A percentile compares a stretch with the other conserved stretches of the same genome.
These are phyloP conservation scores for Diacarnus erythraeanus DNA, from an alignment of 37 sponge, comb jelly and placozoan species.

Conservation along the genomic window DNA sequence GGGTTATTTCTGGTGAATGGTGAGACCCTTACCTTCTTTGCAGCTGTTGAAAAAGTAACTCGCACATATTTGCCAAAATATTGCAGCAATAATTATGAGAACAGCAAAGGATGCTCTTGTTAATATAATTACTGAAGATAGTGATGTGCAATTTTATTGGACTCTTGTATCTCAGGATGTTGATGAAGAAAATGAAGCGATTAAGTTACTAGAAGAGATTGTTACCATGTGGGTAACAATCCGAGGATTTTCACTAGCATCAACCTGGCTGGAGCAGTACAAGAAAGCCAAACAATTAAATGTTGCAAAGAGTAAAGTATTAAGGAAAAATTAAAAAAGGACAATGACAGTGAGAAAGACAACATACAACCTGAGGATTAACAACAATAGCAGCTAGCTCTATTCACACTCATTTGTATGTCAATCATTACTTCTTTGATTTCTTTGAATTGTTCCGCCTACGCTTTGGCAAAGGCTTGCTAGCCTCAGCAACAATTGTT, in stretches of 20 bases:
- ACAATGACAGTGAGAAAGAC: no score
- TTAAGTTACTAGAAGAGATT: conserved; percentile 24
- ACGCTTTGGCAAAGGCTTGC: no score
- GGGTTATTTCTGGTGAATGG: conserved; percentile 52
- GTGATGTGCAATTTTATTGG: conserved; percentile 56
- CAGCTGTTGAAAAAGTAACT: conserved; percentile 16
- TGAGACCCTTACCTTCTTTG: conserved; percentile 11
- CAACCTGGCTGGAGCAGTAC: conserved; percentile 43
- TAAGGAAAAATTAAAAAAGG: no score
- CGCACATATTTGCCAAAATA: conserved; percentile 9
- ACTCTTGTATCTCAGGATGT: conserved; percentile 23
- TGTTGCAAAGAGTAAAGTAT: conserved; percentile 6
- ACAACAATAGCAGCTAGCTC: no score
- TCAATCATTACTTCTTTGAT: no score
- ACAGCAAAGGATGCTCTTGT: background rate
- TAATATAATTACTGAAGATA: conserved; percentile 21
- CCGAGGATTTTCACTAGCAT: conserved; percentile 44
- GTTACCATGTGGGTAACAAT: conserved; percentile 44
- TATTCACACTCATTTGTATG: no score
- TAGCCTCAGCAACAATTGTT: no score
- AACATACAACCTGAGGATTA: no score
- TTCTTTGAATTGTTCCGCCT: no score
- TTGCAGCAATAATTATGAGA: background rate
- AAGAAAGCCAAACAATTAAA: conserved; percentile 23
- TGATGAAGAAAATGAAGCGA: conserved; percentile 4